Evolutionary conservation across 2,113 vertebrate genomes (phyloP).

Genomic region (Hucho hucho): DNA sequence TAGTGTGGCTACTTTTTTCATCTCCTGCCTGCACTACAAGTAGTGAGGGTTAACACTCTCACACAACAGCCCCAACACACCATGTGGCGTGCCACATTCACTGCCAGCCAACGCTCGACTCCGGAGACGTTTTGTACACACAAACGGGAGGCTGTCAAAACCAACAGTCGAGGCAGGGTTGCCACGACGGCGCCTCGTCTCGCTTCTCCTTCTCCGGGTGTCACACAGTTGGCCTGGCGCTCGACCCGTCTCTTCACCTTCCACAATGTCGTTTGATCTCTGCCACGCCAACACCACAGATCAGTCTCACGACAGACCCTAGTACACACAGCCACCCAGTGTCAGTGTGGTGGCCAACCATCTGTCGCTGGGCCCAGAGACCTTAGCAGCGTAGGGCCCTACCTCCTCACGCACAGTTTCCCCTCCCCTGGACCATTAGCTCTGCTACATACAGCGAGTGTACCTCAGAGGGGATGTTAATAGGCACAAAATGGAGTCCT

Average conservation of each 20-base stretch:
- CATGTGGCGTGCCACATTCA: constrained; percentile 14
- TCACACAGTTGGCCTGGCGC: constrained; percentile 79
- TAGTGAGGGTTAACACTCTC: not conserved
- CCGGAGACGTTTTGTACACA: constrained; percentile 42
- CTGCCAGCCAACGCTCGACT: constrained; percentile 21
- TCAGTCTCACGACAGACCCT: constrained; percentile 89
- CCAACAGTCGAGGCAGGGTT: constrained; percentile 5
- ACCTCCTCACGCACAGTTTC: constrained; percentile 62
- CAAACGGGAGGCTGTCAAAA: constrained; percentile 46
- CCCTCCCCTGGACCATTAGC: constrained; percentile 63
- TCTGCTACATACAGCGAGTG: constrained; percentile 61
- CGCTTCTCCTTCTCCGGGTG: constrained; percentile 61
- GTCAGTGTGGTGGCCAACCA: constrained; percentile 91
- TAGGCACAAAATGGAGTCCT: constrained; percentile 62
- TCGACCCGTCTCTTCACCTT: constrained; percentile 88
- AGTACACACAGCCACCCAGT: constrained; percentile 71
- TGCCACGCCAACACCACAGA: constrained; percentile 85
- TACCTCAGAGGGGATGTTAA: constrained; percentile 48
- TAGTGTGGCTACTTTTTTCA: not conserved
- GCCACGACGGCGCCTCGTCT: not conserved
- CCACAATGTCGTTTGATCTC: constrained; percentile 90
- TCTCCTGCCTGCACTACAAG: not conserved
- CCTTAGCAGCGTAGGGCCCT: constrained; percentile 74
- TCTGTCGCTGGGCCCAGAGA: constrained; percentile 87
- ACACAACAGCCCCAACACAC: not conserved